phyloP scores from a whole-genome alignment of 1,140 invertebrate genomes.

The Anastatus disparis region DNA sequence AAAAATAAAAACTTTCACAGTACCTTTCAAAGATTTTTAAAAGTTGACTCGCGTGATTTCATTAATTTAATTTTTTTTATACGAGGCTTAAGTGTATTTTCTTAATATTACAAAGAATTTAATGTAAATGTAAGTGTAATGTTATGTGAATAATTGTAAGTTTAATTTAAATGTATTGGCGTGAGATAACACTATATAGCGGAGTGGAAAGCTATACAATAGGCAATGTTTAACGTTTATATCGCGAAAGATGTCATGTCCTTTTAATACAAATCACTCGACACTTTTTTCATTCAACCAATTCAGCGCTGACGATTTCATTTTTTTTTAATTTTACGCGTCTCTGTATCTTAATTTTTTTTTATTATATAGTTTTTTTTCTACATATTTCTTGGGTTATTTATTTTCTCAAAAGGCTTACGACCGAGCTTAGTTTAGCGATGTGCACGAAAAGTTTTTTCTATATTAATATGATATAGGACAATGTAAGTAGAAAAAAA shows the following conservation, averaged over 20 bases:
- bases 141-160: too few species aligned
- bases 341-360: neutral
- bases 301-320: neutral
- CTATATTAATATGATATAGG: neutral
- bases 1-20: too few species aligned
- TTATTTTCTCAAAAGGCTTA: neutral
- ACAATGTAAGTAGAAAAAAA: neutral
- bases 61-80: too few species aligned
- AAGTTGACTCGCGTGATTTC: too few species aligned
- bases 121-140: neutral
- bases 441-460: neutral
- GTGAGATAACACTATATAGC: neutral
- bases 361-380: neutral
- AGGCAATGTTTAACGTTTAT: slow-evolving; percentile 19
- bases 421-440: slow-evolving; percentile 6
- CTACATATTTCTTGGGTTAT: neutral
- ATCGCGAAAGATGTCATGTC: slow-evolving; percentile 12
- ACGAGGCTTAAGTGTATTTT: slow-evolving; percentile 19
- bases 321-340: neutral
- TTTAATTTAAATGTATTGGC: neutral
- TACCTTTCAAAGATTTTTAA: too few species aligned
- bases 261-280: neutral
- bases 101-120: slow-evolving; percentile 2
- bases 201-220: slow-evolving; percentile 4
- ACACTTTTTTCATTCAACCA: neutral